phyloP scores from a whole-genome alignment of 2,113 vertebrate species.

The Bambusicola thoracicus region DNA sequence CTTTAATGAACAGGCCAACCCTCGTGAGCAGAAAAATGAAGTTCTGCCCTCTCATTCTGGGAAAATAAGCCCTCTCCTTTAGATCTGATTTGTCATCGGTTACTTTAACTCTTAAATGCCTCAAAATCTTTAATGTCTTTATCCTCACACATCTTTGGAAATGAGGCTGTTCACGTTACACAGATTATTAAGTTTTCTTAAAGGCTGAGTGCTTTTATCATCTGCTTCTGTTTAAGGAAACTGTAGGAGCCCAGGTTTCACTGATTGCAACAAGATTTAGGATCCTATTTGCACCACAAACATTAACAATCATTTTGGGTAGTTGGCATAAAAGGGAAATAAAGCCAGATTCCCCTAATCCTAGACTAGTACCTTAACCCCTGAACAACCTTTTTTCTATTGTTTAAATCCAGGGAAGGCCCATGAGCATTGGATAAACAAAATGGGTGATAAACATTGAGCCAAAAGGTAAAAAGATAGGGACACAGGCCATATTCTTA shows the following conservation, averaged over 20 bases:
- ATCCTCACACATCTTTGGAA: neutral
- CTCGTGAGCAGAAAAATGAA: neutral
- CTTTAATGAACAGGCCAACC: neutral
- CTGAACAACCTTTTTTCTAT: neutral
- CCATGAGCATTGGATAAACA: neutral
- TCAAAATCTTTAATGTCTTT: neutral
- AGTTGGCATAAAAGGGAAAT: neutral
- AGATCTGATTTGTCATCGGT: neutral
- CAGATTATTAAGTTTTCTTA: neutral
- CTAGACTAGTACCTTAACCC: neutral
- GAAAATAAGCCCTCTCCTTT: neutral
- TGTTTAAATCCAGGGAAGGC: neutral
- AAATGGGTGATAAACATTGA: neutral
- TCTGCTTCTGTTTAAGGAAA: neutral
- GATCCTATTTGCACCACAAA: neutral
- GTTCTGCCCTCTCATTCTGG: neutral
- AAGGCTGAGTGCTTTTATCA: neutral
- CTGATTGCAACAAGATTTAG: neutral
- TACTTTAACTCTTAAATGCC: neutral
- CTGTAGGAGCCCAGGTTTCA: neutral
- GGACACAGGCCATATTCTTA: neutral
- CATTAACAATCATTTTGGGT: neutral
- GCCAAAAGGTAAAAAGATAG: neutral
- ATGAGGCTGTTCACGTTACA: accelerated
- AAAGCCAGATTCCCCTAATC: neutral